Evolutionary conservation across 1,140 invertebrate species (phyloP).

Genomic region (Hydropsyche tenuis): DNA sequence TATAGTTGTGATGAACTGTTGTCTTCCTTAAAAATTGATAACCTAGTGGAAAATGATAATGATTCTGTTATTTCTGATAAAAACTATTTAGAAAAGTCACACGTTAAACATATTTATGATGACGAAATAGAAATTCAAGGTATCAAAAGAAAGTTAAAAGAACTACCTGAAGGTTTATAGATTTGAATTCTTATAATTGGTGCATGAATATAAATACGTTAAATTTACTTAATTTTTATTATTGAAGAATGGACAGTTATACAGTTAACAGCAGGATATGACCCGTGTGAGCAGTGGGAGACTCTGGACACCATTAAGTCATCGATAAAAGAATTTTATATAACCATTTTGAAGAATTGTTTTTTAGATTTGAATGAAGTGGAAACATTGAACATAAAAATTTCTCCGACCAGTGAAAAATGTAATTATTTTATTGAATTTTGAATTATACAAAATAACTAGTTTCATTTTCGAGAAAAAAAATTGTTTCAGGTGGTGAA

Average conservation of each 20-base stretch:
- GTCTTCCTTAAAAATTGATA: conserved; percentile 28
- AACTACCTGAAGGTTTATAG: conserved; percentile 57
- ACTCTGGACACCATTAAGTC: conserved; percentile 53
- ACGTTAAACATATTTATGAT: conserved; percentile 46
- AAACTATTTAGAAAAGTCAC: conserved; percentile 48
- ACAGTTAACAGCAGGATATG: conserved; percentile 64
- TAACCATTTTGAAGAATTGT: conserved; percentile 63
- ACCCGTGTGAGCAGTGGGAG: conserved; percentile 58
- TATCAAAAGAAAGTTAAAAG: conserved; percentile 55
- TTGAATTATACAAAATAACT: no score
- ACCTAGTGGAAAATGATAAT: conserved; percentile 7
- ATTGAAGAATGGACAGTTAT: conserved; percentile 67
- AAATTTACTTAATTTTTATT: conserved; percentile 22
- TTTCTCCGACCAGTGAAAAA: conserved; percentile 61
- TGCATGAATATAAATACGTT: not conserved
- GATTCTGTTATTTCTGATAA: not conserved
- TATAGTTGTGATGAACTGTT: conserved; percentile 52
- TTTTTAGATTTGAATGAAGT: conserved; percentile 53
- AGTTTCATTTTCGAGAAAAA: no score
- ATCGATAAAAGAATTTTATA: conserved; percentile 60
- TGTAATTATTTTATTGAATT: no score
- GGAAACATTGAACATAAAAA: conserved; percentile 56
- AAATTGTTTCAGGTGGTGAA: conserved; percentile 57
- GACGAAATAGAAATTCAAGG: conserved; percentile 51
- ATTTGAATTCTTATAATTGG: not conserved